Base-by-base conservation (phyloP, 2,888 invertebrate genomes). In the Papilio demoleus region DNA sequence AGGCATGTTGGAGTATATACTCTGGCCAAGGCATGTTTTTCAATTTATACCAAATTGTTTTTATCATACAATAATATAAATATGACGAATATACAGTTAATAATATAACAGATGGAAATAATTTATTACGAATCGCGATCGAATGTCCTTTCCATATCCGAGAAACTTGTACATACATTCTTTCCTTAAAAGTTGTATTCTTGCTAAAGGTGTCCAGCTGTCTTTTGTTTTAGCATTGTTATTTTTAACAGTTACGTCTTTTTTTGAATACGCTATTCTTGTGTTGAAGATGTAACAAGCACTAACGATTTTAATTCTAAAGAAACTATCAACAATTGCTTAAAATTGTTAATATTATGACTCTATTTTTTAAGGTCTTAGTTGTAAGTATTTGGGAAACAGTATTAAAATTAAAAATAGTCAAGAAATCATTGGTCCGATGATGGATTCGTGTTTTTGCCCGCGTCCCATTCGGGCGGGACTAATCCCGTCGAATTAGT, bases 371-470 rank as follows among this genome's bases (percentile, higher is more conserved):
- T 38, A 12, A 3, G 2, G 12, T 12, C 12, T 14, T 34, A 34
- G 38, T 38, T 12, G 17, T 42, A 6, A 2, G 8, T 42, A 42
- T 6, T 45, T 45, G 17, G 9, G 17, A 19, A 68, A 67, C 64
- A 63, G 63, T 17, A n/a, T 56, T 60, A 4, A 50, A 31, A 60
- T 31, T 56, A 70, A 70, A 67, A 56, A 61, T 67, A 67, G 1
- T 40, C 56, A 12, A 5, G 17, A 59, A 40, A 45, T 38, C 22
- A 81, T 84, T 81, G 81, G 76, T 76, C 67, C 73, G 78, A 77
- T 92, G 90, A 91, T 90, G 84, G 87, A 92, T 92, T 86, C 76
- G 73, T 70, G 82, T 90, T 92, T 91, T 92, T 91, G 88, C 85
- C 85, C 87, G 87, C 86, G 81, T 85, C 82, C 81, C 77, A 76